These are phyloP conservation scores for Catocala sponsa DNA, from an alignment of 2,888 invertebrate genomes.

Conservation along the genomic window DNA sequence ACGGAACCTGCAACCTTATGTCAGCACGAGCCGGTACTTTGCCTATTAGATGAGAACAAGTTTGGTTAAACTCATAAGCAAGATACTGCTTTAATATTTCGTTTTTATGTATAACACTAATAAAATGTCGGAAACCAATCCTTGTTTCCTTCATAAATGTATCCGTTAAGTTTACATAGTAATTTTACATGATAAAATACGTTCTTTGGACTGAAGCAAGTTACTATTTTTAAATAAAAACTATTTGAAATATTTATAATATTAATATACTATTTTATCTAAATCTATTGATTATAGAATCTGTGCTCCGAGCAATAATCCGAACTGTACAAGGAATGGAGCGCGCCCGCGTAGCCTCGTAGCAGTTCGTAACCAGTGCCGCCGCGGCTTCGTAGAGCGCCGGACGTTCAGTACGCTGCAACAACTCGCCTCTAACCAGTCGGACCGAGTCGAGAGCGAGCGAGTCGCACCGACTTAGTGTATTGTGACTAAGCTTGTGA, in stretches of 20 bases:
- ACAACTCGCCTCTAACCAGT: conserved; percentile 50
- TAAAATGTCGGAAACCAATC: no score
- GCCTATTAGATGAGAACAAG: no score
- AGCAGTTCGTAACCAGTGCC: conserved; percentile 77
- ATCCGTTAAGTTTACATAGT: no score
- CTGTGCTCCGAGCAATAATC: conserved; percentile 80
- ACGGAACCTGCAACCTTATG: no score
- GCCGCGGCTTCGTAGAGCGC: conserved; percentile 75
- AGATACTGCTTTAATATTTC: no score
- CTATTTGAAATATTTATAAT: conserved; percentile 12
- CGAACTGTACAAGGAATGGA: conserved; percentile 75
- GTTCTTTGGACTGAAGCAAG: no score
- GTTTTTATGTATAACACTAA: no score
- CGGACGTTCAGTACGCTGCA: conserved; percentile 64
- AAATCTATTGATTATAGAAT: conserved; percentile 82
- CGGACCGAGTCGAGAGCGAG: conserved; percentile 39
- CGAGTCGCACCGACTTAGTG: conserved; percentile 46
- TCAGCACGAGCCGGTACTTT: no score
- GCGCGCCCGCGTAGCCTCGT: conserved; percentile 71
- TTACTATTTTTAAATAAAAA: not conserved
- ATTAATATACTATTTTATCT: conserved; percentile 51
- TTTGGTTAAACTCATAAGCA: no score
- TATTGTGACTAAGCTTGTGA: conserved; percentile 57
- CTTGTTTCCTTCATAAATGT: no score
- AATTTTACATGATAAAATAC: no score